A percentile compares a stretch with the other conserved stretches of the same genome.
Conservation (phyloP, 2,888 invertebrate genomes). For the Gymnocheta viridis region DNA sequence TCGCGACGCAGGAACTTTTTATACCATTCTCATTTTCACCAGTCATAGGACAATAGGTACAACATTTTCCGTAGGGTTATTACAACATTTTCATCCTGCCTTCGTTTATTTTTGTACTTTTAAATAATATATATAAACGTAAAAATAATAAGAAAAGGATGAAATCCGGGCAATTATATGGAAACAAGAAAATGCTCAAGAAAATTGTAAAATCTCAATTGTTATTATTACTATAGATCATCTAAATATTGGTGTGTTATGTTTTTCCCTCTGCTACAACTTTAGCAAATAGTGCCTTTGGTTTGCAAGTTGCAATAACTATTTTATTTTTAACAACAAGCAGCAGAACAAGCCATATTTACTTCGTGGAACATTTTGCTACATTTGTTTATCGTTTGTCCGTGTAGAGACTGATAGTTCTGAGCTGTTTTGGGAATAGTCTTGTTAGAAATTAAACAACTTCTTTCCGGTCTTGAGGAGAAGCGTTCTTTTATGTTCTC, state of each 20-base stretch:
- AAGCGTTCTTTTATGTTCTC: conserved; percentile 33
- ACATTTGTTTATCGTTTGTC: conserved; percentile 24
- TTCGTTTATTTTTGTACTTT: not conserved
- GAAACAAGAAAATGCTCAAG: conserved; percentile 43
- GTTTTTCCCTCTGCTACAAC: not conserved
- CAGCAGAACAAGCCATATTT: not conserved
- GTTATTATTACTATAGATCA: conserved; percentile 60
- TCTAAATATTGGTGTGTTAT: conserved; percentile 34
- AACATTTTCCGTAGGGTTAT: too few species aligned
- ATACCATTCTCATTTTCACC: too few species aligned
- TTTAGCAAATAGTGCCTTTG: conserved; percentile 6
- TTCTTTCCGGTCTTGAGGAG: conserved; percentile 49
- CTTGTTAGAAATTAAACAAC: conserved; percentile 57
- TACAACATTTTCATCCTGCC: not conserved
- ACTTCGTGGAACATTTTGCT: conserved; percentile 15
- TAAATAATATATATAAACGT: conserved; percentile 16
- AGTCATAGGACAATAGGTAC: too few species aligned
- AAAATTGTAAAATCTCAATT: conserved; percentile 64
- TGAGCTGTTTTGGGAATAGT: conserved; percentile 57
- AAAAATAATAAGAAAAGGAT: conserved; percentile 36
- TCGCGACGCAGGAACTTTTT: too few species aligned
- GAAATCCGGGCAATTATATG: conserved; percentile 17
- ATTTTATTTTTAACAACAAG: not conserved
- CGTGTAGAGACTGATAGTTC: conserved; percentile 17
- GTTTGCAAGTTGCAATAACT: conserved; percentile 32